Conservation (phyloP, 2,888 invertebrate genomes). For the Chrysolina americana region DNA sequence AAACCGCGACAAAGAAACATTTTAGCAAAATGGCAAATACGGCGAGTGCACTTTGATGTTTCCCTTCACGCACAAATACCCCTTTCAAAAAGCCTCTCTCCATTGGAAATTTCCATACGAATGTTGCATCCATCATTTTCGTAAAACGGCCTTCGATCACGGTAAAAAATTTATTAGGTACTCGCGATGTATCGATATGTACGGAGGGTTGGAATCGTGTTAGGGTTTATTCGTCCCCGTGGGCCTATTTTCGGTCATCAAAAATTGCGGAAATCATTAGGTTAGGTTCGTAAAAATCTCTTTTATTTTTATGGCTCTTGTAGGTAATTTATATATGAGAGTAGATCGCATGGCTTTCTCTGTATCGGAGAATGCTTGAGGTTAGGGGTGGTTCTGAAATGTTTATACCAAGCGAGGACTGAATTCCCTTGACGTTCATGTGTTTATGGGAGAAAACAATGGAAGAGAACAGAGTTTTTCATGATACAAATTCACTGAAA, state of each 20-base stretch:
- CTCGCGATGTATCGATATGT: constrained; percentile 26
- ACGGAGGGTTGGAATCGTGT: constrained; percentile 10
- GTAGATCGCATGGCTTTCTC: not conserved
- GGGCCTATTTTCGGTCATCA: constrained; percentile 23
- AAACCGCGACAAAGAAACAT: constrained; percentile 22
- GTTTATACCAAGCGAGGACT: not conserved
- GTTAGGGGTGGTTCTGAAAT: not conserved
- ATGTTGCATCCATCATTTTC: constrained; percentile 30
- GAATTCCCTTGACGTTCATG: not conserved
- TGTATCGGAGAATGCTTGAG: not conserved
- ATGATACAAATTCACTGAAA: too few species aligned
- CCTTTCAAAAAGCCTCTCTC: not conserved
- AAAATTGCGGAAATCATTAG: constrained; percentile 24
- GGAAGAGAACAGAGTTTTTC: too few species aligned
- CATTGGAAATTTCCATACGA: constrained; percentile 29
- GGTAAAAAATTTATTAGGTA: constrained; percentile 21
- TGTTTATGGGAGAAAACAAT: not conserved
- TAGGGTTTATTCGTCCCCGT: constrained; percentile 22
- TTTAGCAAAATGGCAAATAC: constrained; percentile 9
- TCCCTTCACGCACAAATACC: constrained; percentile 28
- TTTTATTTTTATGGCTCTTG: constrained; percentile 11
- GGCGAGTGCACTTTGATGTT: constrained; percentile 30
- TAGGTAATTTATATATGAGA: not conserved
- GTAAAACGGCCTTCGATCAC: constrained; percentile 11
- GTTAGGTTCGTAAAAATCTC: constrained; percentile 13